Percentiles rank a stretch among this genome's conserved stretches.
These are phyloP conservation scores for Agrochola lychnidis DNA, from an alignment of 2,888 invertebrate genomes.

Conservation along the genomic window DNA sequence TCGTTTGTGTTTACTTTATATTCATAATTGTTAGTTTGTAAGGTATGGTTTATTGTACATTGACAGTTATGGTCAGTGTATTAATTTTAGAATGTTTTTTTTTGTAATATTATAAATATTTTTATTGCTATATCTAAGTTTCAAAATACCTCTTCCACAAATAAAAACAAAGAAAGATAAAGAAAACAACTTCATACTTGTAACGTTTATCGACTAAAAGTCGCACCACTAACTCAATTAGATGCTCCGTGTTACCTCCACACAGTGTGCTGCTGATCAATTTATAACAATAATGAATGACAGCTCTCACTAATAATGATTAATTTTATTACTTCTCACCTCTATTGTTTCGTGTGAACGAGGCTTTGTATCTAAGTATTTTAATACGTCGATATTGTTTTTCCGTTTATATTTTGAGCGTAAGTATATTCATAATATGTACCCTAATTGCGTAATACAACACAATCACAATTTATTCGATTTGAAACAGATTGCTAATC, in stretches of 20 bases:
- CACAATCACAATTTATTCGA: too few species aligned
- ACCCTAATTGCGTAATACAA: too few species aligned
- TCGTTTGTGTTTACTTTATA: too few species aligned
- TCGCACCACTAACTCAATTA: slow-evolving; percentile 51
- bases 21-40: too few species aligned
- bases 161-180: background rate
- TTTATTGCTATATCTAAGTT: background rate
- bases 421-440: background rate
- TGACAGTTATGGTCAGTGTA: too few species aligned
- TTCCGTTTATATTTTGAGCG: background rate
- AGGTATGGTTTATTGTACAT: too few species aligned
- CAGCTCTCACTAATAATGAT: slow-evolving; percentile 71
- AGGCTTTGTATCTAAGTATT: slow-evolving; percentile 13
- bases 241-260: slow-evolving; percentile 31
- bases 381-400: background rate
- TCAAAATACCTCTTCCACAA: background rate
- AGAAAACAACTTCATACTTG: background rate
- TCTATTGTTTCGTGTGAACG: slow-evolving; percentile 36
- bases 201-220: slow-evolving; percentile 28
- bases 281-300: slow-evolving; percentile 72
- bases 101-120: too few species aligned
- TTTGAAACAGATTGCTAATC: too few species aligned
- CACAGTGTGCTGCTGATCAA: slow-evolving; percentile 48
- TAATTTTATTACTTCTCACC: slow-evolving; percentile 53
- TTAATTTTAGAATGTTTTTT: too few species aligned